phyloP scores from a whole-genome alignment of 1,140 invertebrate genomes.

The Meteorus sp. region DNA sequence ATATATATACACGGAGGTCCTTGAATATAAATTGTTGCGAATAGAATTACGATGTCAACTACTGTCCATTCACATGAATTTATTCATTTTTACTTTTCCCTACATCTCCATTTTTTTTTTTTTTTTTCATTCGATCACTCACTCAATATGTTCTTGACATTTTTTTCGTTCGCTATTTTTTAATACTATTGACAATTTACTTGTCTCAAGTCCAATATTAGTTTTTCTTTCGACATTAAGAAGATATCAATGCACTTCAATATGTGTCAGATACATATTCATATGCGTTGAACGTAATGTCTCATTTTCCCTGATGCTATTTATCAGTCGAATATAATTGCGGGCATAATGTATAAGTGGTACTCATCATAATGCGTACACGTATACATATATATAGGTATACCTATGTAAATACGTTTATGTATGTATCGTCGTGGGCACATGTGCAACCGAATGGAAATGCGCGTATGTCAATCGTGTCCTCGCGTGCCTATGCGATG shows the following conservation, averaged over 20 bases:
- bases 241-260: neutral
- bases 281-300: neutral
- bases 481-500: conserved; percentile 20
- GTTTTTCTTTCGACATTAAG: too few species aligned
- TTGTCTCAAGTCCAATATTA: too few species aligned
- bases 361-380: neutral
- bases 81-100: too few species aligned
- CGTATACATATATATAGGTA: neutral
- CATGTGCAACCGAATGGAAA: conserved; percentile 16
- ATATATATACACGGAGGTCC: too few species aligned
- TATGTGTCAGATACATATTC: neutral
- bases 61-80: too few species aligned
- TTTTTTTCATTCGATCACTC: too few species aligned
- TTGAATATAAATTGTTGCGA: too few species aligned
- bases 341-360: neutral
- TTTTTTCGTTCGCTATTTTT: too few species aligned
- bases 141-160: too few species aligned
- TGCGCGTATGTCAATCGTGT: conserved; percentile 21
- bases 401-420: neutral
- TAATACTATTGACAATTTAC: too few species aligned
- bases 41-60: too few species aligned
- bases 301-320: conserved; percentile 6
- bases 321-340: conserved; percentile 20
- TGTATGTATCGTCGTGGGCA: neutral
- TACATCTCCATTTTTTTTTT: too few species aligned